Evolutionary conservation across 2,113 vertebrate species (phyloP).

Genomic region (Pterocles gutturalis): DNA sequence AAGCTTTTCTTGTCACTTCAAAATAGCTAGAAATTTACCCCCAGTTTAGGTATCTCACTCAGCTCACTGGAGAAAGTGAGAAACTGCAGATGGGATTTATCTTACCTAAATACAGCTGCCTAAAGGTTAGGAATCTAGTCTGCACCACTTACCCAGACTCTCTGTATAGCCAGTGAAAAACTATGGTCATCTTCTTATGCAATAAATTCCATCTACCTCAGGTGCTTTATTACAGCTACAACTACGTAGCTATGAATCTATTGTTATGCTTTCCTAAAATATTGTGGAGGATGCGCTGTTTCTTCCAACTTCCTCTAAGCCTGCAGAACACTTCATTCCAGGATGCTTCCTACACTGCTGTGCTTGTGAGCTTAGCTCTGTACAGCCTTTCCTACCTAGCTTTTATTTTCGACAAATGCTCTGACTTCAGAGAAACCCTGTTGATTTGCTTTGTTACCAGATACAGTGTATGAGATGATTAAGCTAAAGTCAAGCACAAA

Average conservation of each 20-base stretch:
- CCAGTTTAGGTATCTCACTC: not conserved
- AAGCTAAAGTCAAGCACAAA: not conserved
- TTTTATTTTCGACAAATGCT: not conserved
- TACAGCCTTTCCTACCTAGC: not conserved
- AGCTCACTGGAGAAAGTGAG: not conserved
- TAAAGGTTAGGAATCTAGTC: not conserved
- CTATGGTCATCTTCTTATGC: not conserved
- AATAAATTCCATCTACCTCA: not conserved
- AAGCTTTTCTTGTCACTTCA: not conserved
- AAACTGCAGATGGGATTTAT: slow-evolving; percentile 10
- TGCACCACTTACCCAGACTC: not conserved
- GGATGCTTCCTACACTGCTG: not conserved
- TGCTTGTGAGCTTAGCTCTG: not conserved
- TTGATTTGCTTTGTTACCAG: not conserved
- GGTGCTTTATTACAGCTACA: not conserved
- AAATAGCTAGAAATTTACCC: not conserved
- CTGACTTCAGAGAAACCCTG: not conserved
- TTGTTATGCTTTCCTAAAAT: not conserved
- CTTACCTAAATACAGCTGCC: not conserved
- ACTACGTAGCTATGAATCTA: not conserved
- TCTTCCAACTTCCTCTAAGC: not conserved
- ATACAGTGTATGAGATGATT: not conserved
- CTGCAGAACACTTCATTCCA: not conserved
- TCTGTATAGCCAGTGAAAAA: not conserved
- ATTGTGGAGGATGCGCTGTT: not conserved